phyloP scores from a whole-genome alignment of 1,140 invertebrate genomes.

The Diachasma alloeum region DNA sequence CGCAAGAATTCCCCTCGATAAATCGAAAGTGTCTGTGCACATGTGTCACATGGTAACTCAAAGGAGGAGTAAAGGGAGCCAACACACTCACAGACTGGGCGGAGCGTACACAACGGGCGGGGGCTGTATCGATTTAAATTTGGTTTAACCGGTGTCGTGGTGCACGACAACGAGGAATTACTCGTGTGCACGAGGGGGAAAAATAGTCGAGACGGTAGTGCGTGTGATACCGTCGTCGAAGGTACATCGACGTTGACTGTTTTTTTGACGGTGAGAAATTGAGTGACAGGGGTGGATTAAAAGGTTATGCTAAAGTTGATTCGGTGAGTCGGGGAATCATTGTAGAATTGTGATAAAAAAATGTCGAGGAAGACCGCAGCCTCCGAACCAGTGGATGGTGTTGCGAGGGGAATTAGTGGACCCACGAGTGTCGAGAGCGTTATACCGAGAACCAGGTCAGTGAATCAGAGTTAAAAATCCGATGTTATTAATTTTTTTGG shows the following conservation, averaged over 20 bases:
- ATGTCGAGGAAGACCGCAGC: constrained; percentile 28
- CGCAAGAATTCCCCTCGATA: too few species aligned
- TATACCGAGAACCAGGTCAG: constrained; percentile 52
- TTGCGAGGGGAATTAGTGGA: constrained; percentile 25
- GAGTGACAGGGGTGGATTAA: background rate
- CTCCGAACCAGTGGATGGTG: background rate
- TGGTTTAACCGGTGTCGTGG: constrained; percentile 54
- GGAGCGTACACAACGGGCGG: constrained; percentile 39
- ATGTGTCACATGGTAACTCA: background rate
- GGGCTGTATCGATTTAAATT: constrained; percentile 64
- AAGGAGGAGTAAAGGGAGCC: background rate
- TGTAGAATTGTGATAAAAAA: background rate
- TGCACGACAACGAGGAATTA: constrained; percentile 27
- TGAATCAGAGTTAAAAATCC: background rate
- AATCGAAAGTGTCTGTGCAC: background rate
- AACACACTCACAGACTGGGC: constrained; percentile 12
- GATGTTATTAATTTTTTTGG: background rate
- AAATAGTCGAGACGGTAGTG: constrained; percentile 39
- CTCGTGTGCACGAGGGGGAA: constrained; percentile 8
- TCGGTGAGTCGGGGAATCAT: background rate
- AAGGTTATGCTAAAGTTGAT: background rate
- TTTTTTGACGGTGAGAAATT: background rate
- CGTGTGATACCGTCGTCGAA: constrained; percentile 21
- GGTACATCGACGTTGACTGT: background rate
- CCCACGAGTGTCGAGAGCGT: constrained; percentile 41